Base-by-base conservation (phyloP, 1,140 invertebrate species). In the Bombus affinis region DNA sequence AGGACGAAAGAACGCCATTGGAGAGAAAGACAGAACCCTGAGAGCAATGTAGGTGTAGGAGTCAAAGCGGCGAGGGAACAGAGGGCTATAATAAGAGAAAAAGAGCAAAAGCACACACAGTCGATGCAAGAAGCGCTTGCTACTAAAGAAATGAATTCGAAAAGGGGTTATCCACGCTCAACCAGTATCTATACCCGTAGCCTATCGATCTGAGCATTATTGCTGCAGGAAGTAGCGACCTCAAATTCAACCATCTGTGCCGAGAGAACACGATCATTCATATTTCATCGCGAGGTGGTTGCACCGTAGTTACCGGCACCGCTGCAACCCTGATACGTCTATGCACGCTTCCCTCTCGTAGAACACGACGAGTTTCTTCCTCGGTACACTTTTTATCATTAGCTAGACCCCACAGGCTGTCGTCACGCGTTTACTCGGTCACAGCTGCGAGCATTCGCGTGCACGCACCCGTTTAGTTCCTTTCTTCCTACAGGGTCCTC, bases 241-340 rank as follows among this genome's bases (percentile, higher is more conserved):
- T 91, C 89, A 91, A 91, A 91, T 91, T 90, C 89, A 91, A 82
- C 89, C 89, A 91, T 91, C 89, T 90, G 89, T 88, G 89, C 89
- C 83, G 89, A 86, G 89, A 91, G 89, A 90, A 87, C 89, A 84
- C 77, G 70, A 79, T 82, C 89, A 81, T 91, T 91, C 89, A 91
- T 91, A 91, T 91, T 91, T 91, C 89, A 91, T 90, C 86, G 89
- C 86, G 89, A 88, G 89, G 86, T 90, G 89, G 82, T 88, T 90
- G 88, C 87, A 89, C 85, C 88, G 72, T 86, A 71, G 73, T 82
- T 76, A 80, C 89, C 37, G 59, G 78, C 83, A 66, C 42, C 81
- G 86, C 81, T 75, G 81, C 81, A 75, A 73, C 71, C 73, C 62
- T 66, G 73, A 42, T 62, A 70, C 6, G 9, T 25, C n/a, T 53